Conservation (phyloP, 2,113 vertebrate species). For the Anser brachyrhynchus region DNA sequence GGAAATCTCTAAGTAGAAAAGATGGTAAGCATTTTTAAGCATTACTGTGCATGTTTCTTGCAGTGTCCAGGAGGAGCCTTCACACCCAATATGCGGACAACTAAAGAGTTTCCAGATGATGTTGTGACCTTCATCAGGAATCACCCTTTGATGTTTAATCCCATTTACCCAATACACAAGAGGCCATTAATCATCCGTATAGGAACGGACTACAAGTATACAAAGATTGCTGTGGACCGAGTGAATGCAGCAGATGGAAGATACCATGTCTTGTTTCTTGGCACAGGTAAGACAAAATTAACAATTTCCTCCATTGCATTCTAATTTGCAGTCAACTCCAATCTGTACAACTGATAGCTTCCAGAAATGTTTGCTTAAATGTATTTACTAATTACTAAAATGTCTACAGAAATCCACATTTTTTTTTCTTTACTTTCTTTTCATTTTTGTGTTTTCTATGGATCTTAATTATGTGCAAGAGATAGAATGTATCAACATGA, state of each 20-base stretch:
- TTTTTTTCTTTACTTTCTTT: not conserved
- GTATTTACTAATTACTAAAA: not conserved
- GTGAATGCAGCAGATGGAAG: conserved; percentile 92
- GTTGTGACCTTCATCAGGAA: conserved; percentile 97
- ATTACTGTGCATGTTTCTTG: not conserved
- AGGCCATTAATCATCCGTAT: conserved; percentile 90
- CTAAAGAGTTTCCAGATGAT: conserved; percentile 97
- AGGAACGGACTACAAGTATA: conserved; percentile 94
- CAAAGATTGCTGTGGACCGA: conserved; percentile 92
- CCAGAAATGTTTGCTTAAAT: not conserved
- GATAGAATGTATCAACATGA: not conserved
- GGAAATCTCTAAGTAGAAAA: not conserved
- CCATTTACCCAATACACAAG: conserved; percentile 90
- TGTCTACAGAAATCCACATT: not conserved
- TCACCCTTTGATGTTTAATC: conserved; percentile 97
- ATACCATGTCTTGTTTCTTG: conserved; percentile 95
- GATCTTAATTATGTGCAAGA: not conserved
- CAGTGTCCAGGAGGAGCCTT: conserved; percentile 98
- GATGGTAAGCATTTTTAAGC: not conserved
- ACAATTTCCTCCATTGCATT: not conserved
- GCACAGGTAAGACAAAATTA: conserved; percentile 83
- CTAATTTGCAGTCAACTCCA: not conserved
- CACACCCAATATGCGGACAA: conserved; percentile 90
- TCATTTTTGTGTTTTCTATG: not conserved
- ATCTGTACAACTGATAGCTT: not conserved